Percentiles rank a stretch among this genome's conserved stretches.
These are phyloP conservation scores for Desmophyllum pertusum DNA, from an alignment of 92 coral and sea anemone genomes.

Conservation along the genomic window DNA sequence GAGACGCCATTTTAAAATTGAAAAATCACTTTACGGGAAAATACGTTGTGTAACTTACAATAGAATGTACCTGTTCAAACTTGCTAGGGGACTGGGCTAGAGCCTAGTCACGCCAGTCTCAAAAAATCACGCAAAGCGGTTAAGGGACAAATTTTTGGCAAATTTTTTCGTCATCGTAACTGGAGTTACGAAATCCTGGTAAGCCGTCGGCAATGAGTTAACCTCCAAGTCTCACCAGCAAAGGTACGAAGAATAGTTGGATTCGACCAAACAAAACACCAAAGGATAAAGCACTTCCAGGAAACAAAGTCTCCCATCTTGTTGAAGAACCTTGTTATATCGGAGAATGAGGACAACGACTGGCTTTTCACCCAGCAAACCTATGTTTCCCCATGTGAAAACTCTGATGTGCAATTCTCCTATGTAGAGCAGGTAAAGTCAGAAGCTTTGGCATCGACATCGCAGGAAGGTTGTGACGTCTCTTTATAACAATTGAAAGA, in stretches of 20 bases:
- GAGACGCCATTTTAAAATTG: too few relatives aligned
- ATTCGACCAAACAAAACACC: constrained; percentile 53
- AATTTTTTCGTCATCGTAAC: too few relatives aligned
- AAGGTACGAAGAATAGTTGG: constrained; percentile 64
- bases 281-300: constrained; percentile 51
- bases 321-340: constrained; percentile 36
- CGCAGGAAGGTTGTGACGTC: constrained; percentile 34
- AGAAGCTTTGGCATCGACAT: constrained; percentile 16
- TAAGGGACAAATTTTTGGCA: too few relatives aligned
- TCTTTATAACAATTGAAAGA: constrained; percentile 31
- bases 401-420: constrained; percentile 26
- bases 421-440: constrained; percentile 11
- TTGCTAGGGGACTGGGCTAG: too few relatives aligned
- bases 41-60: too few relatives aligned
- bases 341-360: constrained; percentile 18
- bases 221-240: constrained; percentile 58
- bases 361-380: constrained; percentile 40
- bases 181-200: too few relatives aligned
- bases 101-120: too few relatives aligned
- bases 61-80: too few relatives aligned
- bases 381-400: constrained; percentile 19
- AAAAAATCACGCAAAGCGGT: too few relatives aligned
- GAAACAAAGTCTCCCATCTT: constrained; percentile 59
- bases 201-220: too few relatives aligned
- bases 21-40: too few relatives aligned